These are phyloP conservation scores for Cladopsammia gracilis DNA, from an alignment of 64 coral and sea anemone species.

Conservation along the genomic window DNA sequence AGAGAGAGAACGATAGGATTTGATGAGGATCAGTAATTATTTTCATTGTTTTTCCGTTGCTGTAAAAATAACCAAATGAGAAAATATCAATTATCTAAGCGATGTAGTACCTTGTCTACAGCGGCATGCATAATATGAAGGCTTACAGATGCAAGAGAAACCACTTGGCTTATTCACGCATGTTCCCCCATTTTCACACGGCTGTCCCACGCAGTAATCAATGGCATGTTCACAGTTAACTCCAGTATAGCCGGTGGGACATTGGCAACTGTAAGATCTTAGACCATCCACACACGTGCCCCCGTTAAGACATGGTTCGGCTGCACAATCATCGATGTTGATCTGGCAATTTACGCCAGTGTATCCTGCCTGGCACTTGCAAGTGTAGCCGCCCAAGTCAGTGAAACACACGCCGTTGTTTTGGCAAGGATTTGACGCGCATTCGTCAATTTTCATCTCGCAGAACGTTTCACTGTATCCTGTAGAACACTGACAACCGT, in stretches of 20 bases:
- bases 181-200: neutral
- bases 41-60: too few relatives aligned
- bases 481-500: neutral
- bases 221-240: neutral
- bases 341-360: neutral
- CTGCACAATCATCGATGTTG: neutral
- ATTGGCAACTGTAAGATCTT: neutral
- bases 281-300: conserved; percentile 7
- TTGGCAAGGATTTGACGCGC: neutral
- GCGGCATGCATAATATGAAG: neutral
- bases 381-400: neutral
- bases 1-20: too few relatives aligned
- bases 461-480: neutral
- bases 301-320: neutral
- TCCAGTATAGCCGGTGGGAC: neutral
- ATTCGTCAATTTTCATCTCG: neutral
- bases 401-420: conserved; percentile 5
- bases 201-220: neutral
- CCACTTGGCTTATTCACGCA: neutral
- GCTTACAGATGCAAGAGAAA: neutral
- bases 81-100: too few relatives aligned
- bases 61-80: too few relatives aligned
- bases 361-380: neutral
- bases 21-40: too few relatives aligned
- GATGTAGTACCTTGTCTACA: neutral